These are phyloP conservation scores for Neodiprion pinetum DNA, from an alignment of 1,140 invertebrate genomes.

Conservation along the genomic window DNA sequence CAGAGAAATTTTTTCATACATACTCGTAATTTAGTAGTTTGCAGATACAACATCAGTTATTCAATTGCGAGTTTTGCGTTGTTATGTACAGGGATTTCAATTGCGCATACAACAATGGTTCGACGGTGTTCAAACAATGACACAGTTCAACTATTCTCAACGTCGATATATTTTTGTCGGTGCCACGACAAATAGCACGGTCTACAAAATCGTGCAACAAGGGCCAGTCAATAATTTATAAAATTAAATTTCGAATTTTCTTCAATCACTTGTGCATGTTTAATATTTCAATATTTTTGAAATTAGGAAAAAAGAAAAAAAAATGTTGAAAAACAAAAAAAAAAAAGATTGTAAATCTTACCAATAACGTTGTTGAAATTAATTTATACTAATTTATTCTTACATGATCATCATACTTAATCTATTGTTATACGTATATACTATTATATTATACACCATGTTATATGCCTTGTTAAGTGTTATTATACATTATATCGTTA, in stretches of 20 bases:
- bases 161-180: conserved; percentile 39
- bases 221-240: conserved; percentile 24
- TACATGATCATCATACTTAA: no score
- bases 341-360: background rate
- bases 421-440: no score
- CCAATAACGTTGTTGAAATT: no score
- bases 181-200: conserved; percentile 32
- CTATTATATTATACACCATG: no score
- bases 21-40: background rate
- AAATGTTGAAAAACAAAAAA: background rate
- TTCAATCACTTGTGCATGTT: background rate
- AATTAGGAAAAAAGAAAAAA: background rate
- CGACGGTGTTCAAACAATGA: conserved; percentile 35
- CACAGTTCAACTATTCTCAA: conserved; percentile 33
- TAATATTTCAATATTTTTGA: background rate
- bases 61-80: background rate
- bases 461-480: no score
- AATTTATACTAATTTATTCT: no score
- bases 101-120: conserved; percentile 28
- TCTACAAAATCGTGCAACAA: conserved; percentile 39
- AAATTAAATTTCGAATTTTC: background rate
- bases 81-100: conserved; percentile 41
- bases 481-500: no score
- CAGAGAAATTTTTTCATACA: background rate
- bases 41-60: background rate